Percentiles rank a stretch among this genome's conserved stretches.
phyloP scores from a whole-genome alignment of 2,888 invertebrate species.

The Drosophila peninsularis region DNA sequence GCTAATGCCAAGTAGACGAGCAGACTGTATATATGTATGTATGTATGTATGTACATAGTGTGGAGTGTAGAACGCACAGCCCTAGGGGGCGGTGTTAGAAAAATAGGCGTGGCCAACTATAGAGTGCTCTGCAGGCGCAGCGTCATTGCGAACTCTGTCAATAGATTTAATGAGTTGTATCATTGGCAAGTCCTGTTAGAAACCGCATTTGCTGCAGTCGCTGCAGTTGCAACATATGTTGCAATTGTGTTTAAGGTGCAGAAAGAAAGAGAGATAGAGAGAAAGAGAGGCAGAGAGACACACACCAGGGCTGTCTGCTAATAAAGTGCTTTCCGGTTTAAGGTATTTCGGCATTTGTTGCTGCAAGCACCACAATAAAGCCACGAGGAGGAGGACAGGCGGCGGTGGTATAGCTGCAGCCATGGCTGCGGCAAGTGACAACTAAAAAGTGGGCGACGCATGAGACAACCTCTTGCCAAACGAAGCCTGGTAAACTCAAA shows the following conservation, averaged over 20 bases:
- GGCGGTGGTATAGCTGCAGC: background rate
- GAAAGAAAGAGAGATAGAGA: background rate
- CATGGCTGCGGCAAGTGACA: background rate
- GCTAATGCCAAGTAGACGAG: background rate
- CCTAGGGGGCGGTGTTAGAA: no score
- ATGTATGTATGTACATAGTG: no score
- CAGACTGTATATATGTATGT: no score
- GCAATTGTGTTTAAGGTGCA: background rate
- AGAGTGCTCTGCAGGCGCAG: background rate
- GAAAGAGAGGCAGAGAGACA: background rate
- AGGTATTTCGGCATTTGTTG: slow-evolving; percentile 3
- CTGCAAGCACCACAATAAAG: slow-evolving; percentile 8
- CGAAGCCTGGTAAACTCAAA: slow-evolving; percentile 52
- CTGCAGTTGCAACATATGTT: no score
- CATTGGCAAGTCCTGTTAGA: background rate
- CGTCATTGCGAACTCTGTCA: no score
- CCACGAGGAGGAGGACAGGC: background rate
- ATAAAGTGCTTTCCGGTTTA: slow-evolving; percentile 18
- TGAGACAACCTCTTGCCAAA: slow-evolving; percentile 64
- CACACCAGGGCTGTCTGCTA: slow-evolving; percentile 1
- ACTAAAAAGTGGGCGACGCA: slow-evolving; percentile 36
- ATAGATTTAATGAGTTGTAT: no score
- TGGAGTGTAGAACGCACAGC: background rate
- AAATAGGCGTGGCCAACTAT: background rate
- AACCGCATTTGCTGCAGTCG: background rate